A percentile compares a stretch with the other conserved stretches of the same genome.
These are phyloP conservation scores for Lutjanus campechanus DNA, from an alignment of 2,797 vertebrate genomes.

Conservation along the genomic window DNA sequence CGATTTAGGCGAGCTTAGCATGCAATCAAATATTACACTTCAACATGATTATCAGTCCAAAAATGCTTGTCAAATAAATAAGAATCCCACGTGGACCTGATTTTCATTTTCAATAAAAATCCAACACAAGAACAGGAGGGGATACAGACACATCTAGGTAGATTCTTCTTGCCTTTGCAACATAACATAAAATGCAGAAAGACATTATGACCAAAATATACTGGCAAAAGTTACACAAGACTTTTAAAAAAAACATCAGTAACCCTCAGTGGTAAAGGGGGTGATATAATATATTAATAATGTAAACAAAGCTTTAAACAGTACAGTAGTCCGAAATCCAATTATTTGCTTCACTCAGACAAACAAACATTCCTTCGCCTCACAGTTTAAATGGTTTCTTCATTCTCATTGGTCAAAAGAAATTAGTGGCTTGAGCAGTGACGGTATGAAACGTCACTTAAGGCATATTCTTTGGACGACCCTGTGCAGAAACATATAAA, in stretches of 20 bases:
- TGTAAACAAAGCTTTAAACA: constrained; percentile 86
- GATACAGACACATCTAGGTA: constrained; percentile 85
- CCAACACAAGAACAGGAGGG: constrained; percentile 66
- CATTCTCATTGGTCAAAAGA: constrained; percentile 73
- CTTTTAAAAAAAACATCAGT: constrained; percentile 69
- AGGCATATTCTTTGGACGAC: constrained; percentile 84
- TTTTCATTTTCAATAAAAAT: constrained; percentile 82
- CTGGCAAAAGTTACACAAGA: constrained; percentile 77
- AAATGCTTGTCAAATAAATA: constrained; percentile 86
- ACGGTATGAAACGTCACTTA: constrained; percentile 65
- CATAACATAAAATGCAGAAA: constrained; percentile 73
- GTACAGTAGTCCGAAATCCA: constrained; percentile 79
- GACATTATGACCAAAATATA: constrained; percentile 76
- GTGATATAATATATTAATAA: constrained; percentile 88
- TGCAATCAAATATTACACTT: constrained; percentile 75
- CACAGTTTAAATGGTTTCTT: constrained; percentile 65
- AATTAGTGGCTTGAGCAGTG: constrained; percentile 55
- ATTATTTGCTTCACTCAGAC: constrained; percentile 57
- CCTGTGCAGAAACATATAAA: constrained; percentile 81
- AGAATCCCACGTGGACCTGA: constrained; percentile 74
- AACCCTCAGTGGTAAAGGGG: constrained; percentile 72
- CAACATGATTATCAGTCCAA: constrained; percentile 83
- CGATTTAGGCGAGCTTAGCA: constrained; percentile 61
- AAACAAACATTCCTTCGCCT: constrained; percentile 52
- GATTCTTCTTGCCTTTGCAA: constrained; percentile 82